Conservation (phyloP, 2,797 vertebrate genomes). For the Sebastes miniatus region DNA sequence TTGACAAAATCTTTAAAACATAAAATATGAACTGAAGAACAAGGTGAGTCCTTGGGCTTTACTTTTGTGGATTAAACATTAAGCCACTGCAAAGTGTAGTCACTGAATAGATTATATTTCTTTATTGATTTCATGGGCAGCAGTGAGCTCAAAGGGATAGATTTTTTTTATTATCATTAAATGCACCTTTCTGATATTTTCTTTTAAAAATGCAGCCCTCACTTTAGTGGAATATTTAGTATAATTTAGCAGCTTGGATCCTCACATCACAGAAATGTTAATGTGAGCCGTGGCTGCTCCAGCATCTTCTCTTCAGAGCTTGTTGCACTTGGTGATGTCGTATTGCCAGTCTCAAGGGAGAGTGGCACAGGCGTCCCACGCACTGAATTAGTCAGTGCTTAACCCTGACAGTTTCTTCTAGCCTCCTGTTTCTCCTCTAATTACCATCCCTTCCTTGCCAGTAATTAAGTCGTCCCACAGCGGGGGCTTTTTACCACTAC, state of each 20-base stretch:
- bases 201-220: not conserved
- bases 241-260: not conserved
- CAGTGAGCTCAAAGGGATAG: not conserved
- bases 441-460: slow-evolving; percentile 78
- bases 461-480: slow-evolving; percentile 82
- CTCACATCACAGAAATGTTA: slow-evolving; percentile 7
- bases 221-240: not conserved
- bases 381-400: slow-evolving; percentile 83
- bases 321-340: slow-evolving; percentile 55
- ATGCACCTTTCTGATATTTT: not conserved
- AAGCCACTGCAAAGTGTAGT: not conserved
- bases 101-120: not conserved
- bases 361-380: slow-evolving; percentile 68
- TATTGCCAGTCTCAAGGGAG: slow-evolving; percentile 68
- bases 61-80: not conserved
- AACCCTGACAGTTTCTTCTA: slow-evolving; percentile 82
- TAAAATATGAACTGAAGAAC: not conserved
- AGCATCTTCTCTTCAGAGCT: slow-evolving; percentile 38
- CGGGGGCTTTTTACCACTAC: slow-evolving; percentile 76
- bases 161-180: not conserved
- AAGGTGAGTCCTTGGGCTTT: not conserved
- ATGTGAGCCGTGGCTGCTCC: slow-evolving; percentile 26
- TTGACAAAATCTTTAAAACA: not conserved
- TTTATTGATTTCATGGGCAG: not conserved
- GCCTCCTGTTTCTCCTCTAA: slow-evolving; percentile 81